These are phyloP conservation scores for Mesoligia furuncula DNA, from an alignment of 2,888 invertebrate species.

Conservation along the genomic window DNA sequence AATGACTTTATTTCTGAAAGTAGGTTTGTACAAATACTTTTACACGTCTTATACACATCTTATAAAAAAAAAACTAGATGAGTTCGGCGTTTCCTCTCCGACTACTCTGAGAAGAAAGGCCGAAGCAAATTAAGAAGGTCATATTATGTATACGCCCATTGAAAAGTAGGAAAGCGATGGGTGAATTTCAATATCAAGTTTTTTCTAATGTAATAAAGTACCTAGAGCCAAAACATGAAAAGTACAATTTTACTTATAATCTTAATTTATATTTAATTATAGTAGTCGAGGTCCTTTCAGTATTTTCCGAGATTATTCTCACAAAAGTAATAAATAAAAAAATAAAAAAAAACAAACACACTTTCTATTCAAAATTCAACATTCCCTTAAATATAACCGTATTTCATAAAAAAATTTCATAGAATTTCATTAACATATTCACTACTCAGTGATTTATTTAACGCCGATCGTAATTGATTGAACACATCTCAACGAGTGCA, in stretches of 20 bases:
- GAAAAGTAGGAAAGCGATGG: neutral
- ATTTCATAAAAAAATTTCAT: too few relatives aligned
- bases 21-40: neutral
- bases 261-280: neutral
- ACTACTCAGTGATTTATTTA: constrained; percentile 43
- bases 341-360: too few relatives aligned
- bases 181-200: neutral
- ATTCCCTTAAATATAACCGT: neutral
- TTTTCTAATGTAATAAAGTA: neutral
- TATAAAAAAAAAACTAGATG: neutral
- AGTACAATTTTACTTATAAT: neutral
- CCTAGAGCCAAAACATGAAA: too few relatives aligned
- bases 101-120: too few relatives aligned
- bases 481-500: constrained; percentile 47
- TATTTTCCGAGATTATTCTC: neutral
- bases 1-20: neutral
- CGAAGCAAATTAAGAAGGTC: neutral
- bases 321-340: too few relatives aligned
- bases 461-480: constrained; percentile 59
- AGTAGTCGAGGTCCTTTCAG: neutral
- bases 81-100: too few relatives aligned
- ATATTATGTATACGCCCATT: neutral
- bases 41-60: too few relatives aligned
- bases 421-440: constrained; percentile 34
- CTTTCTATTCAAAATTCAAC: neutral